Evolutionary conservation across 1,140 invertebrate genomes (phyloP).

Genomic region (Ectropis grisescens): DNA sequence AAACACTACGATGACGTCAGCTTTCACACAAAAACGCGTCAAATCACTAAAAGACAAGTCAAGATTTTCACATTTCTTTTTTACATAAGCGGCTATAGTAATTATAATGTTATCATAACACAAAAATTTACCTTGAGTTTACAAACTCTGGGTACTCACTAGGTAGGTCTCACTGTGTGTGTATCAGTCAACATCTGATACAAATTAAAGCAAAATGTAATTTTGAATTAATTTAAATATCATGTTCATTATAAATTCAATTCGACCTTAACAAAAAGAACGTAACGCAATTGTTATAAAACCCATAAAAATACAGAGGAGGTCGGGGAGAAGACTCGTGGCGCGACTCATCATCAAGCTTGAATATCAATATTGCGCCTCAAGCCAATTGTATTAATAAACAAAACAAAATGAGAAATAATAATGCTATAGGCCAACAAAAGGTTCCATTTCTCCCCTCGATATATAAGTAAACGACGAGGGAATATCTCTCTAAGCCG

Average conservation of each 20-base stretch:
- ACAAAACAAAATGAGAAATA: conserved; percentile 71
- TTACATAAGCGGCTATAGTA: too few species aligned
- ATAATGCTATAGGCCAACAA: conserved; percentile 69
- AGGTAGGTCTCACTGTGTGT: too few species aligned
- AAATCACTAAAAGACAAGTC: too few species aligned
- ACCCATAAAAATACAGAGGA: conserved; percentile 56
- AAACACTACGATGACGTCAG: too few species aligned
- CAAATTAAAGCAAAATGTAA: too few species aligned
- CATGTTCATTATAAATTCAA: conserved; percentile 4
- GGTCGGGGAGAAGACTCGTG: conserved; percentile 44
- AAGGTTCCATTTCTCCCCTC: conserved; percentile 66
- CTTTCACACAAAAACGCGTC: too few species aligned
- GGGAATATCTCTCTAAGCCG: conserved; percentile 41
- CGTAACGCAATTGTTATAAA: conserved; percentile 53
- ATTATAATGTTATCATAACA: too few species aligned
- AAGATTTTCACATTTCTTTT: too few species aligned
- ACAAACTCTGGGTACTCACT: too few species aligned
- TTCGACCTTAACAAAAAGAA: conserved; percentile 18
- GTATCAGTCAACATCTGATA: too few species aligned
- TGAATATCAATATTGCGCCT: conserved; percentile 70
- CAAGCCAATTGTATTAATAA: conserved; percentile 69
- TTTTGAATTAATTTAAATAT: too few species aligned
- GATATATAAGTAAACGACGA: conserved; percentile 35
- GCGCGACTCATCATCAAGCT: conserved; percentile 65
- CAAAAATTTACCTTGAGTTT: too few species aligned